phyloP scores from a whole-genome alignment of 2,888 invertebrate species.

The Leptothorax acervorum region DNA sequence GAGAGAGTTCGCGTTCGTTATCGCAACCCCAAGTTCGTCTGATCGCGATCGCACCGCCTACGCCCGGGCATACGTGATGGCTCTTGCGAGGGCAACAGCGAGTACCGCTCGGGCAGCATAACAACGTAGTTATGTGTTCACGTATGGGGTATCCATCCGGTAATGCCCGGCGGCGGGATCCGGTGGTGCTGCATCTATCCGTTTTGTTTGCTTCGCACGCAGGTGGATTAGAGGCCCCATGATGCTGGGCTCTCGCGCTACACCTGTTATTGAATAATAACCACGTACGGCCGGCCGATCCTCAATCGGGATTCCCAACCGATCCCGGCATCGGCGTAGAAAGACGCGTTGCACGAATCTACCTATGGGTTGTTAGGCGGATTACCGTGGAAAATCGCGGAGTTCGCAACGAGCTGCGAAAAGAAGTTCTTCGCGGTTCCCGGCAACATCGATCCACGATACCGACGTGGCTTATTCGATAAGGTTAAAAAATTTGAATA shows the following conservation, averaged over 20 bases:
- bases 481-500: neutral
- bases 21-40: neutral
- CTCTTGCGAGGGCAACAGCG: slow-evolving; percentile 7
- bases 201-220: slow-evolving; percentile 70
- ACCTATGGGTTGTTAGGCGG: slow-evolving; percentile 48
- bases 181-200: slow-evolving; percentile 61
- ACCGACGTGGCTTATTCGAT: neutral
- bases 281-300: slow-evolving; percentile 49
- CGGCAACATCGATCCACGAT: neutral
- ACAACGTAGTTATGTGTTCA: slow-evolving; percentile 47
- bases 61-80: neutral
- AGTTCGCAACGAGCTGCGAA: slow-evolving; percentile 7
- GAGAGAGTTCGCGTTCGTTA: slow-evolving; percentile 16
- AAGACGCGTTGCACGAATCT: slow-evolving; percentile 28
- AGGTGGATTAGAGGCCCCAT: slow-evolving; percentile 64
- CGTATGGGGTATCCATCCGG: slow-evolving; percentile 20
- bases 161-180: slow-evolving; percentile 63
- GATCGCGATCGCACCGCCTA: slow-evolving; percentile 23
- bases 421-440: slow-evolving; percentile 19
- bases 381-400: slow-evolving; percentile 33
- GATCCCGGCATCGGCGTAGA: neutral
- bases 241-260: slow-evolving; percentile 52
- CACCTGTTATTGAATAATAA: slow-evolving; percentile 76
- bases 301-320: slow-evolving; percentile 44
- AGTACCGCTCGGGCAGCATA: slow-evolving; percentile 16